Base-by-base conservation (phyloP, 2,113 vertebrate genomes). In the Vulpes lagopus region DNA sequence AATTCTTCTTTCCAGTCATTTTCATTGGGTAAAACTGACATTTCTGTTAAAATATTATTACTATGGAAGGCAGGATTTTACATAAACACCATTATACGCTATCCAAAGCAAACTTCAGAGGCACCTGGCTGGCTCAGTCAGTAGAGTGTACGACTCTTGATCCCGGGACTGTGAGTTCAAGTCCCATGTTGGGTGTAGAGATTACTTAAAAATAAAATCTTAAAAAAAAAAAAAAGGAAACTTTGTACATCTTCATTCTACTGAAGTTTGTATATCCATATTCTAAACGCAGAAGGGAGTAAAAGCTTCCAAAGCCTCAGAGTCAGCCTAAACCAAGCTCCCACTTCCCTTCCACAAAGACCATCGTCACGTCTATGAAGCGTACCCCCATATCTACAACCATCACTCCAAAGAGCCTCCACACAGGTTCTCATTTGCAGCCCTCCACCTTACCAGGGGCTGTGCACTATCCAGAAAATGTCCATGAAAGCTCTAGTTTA, bases 381-480 rank as follows among this genome's bases (percentile, higher is more conserved):
- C 11, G 19, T 69, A 17, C 9, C 25, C 51, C 25, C 51, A 64
- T 22, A 22, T 19, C 38, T 4, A 5, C 12, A 27, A 30, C 35
- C 38, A 19, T 32, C 53, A 25, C 38, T 83, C 86, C 78, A 17
- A 15, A 53, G 23, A 76, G 49, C 53, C 32, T 67, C 43, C 19
- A 0, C 11, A 16, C 2, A 2, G 0, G 84, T 35, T 97, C 90
- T 97, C 65, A 38, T 90, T 85, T 73, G 89, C 71, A 95, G 91
- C 93, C 71, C 67, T 23, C n/a, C 80, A 89, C 60, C 94, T 96
- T 97, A 81, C 95, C 87, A 82, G 90, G 32, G 91, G 86, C 91
- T 76, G 14, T 90, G 74, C 91, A 71, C 76, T 27, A 79, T 91
- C 81, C 49, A 97, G 96, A 97, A 96, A 96, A 91, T 95, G 96